Conservation (phyloP, 2,797 vertebrate species). For the Crocodylus rhombifer region DNA sequence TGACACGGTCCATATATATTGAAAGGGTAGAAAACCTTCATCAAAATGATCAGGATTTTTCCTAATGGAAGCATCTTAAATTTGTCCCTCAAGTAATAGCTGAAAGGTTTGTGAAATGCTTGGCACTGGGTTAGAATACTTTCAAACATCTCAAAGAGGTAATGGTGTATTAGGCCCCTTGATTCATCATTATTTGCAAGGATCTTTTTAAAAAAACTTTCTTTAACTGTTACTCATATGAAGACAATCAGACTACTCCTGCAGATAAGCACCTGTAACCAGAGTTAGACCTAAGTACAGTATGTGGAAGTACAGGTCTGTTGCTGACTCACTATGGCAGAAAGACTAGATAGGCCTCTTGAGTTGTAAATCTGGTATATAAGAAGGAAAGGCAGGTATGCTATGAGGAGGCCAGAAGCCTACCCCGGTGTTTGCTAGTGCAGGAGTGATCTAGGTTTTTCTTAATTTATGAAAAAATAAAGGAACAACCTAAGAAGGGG, state of each 20-base stretch:
- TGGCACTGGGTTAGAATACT: background rate
- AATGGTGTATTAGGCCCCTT: background rate
- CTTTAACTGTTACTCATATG: background rate
- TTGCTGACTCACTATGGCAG: background rate
- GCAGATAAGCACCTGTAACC: background rate
- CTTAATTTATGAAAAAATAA: background rate
- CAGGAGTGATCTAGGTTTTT: background rate
- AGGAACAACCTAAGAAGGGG: background rate
- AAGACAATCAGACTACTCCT: background rate
- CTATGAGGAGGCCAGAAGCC: background rate
- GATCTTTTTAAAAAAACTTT: background rate
- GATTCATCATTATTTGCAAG: background rate
- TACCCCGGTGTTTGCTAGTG: background rate
- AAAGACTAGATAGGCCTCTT: background rate
- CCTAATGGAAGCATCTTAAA: background rate
- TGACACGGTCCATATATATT: background rate
- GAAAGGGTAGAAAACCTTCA: background rate
- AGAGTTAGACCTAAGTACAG: background rate
- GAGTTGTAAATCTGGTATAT: accelerated
- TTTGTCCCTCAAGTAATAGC: background rate
- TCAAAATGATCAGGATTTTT: background rate
- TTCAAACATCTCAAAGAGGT: background rate
- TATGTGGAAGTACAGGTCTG: background rate
- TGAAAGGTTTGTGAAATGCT: background rate
- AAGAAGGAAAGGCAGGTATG: background rate